These are phyloP conservation scores for Xyrauchen texanus DNA, from an alignment of 2,113 vertebrate species.

Conservation along the genomic window DNA sequence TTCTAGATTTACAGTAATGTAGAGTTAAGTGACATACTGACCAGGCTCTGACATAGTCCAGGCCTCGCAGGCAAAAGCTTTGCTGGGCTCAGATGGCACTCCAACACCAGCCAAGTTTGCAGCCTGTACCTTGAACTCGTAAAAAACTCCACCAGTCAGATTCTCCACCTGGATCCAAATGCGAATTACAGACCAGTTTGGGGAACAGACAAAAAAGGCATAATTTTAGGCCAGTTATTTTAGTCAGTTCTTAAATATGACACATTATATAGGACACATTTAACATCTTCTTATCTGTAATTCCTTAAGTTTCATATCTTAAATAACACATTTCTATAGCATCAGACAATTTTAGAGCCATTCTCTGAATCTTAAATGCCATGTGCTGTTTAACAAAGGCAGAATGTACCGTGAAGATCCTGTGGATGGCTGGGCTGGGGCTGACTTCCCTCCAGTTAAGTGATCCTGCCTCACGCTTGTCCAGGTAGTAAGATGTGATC, in stretches of 20 bases:
- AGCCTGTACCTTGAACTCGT: constrained; percentile 90
- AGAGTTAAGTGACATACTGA: constrained; percentile 53
- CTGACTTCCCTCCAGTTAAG: constrained; percentile 89
- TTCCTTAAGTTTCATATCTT: too few relatives aligned
- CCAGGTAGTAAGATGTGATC: constrained; percentile 89
- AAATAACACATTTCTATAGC: too few relatives aligned
- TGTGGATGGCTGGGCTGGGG: constrained; percentile 66
- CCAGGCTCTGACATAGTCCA: constrained; percentile 91
- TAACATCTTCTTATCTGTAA: too few relatives aligned
- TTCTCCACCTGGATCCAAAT: constrained; percentile 78
- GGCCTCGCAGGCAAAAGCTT: constrained; percentile 86
- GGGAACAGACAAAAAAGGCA: not conserved
- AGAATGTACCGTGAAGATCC: constrained; percentile 78
- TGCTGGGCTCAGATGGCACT: constrained; percentile 84
- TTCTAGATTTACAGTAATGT: not conserved
- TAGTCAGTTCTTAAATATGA: too few relatives aligned
- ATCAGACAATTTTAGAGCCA: too few relatives aligned
- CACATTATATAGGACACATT: too few relatives aligned
- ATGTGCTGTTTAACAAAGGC: not conserved
- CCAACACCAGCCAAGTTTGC: constrained; percentile 89
- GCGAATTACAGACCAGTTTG: not conserved
- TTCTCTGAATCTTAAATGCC: too few relatives aligned
- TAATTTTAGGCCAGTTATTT: too few relatives aligned
- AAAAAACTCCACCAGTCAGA: constrained; percentile 82
- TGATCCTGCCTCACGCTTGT: constrained; percentile 80